Base-by-base conservation (phyloP, 2,797 vertebrate genomes). In the Microcaecilia unicolor region DNA sequence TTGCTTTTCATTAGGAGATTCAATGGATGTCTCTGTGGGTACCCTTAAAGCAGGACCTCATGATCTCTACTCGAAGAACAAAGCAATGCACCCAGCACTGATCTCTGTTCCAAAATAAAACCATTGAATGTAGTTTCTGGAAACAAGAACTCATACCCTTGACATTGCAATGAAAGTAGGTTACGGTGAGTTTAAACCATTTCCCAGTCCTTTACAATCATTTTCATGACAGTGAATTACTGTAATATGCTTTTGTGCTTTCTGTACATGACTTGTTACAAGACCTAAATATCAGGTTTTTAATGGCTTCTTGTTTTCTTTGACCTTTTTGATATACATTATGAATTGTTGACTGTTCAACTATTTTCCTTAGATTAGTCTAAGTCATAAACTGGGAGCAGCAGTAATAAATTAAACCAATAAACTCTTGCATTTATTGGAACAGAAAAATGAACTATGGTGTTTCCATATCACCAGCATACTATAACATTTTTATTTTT, bases 261-360 rank as follows among this genome's bases (percentile, higher is more conserved):
- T n/a, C n/a, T n/a, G n/a, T n/a, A n/a, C n/a, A n/a, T n/a, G n/a
- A n/a, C n/a, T n/a, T n/a, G n/a, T n/a, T n/a, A n/a, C n/a, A n/a
- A n/a, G n/a, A n/a, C n/a, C n/a, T n/a, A 31, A 30, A 38, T 22
- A 13, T 25, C 29, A n/a, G 15, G 37, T 25, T 31, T 24, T 39
- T 39, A 39, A 39, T 31, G 12, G 22, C 28, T n/a, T n/a, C 28
- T 40, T 37, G 25, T 9, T 16, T 23, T 31, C 15, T 13, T 41
- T 25, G 29, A 41, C 30, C 38, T 41, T 11, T 32, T 29, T 32
- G 23, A 41, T 26, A 28, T 31, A 28, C 38, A 29, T 23, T 41
- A 18, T 10, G 15, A 21, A 32, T 41, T 28, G 38, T 22, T 32
- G 32, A 38, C 8, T 4, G 20, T 31, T 19, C 18, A 31, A 10